Evolutionary conservation across 2,888 invertebrate species (phyloP).

Genomic region (Melanchra persicariae): DNA sequence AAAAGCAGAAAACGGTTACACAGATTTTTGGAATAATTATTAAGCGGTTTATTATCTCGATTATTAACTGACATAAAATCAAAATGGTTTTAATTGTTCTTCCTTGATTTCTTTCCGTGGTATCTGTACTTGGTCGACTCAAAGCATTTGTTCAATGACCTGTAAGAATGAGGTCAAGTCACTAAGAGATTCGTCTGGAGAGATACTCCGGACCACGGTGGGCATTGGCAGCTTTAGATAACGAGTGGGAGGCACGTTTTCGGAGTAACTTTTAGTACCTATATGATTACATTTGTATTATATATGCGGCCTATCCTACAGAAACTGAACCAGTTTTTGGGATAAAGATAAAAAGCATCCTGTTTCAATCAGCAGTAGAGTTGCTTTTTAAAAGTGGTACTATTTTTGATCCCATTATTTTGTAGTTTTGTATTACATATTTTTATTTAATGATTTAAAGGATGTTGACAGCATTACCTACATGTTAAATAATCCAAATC

Average conservation of each 20-base stretch:
- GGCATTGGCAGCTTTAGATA: constrained; percentile 40
- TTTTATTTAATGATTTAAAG: too few relatives aligned
- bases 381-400: too few relatives aligned
- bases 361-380: too few relatives aligned
- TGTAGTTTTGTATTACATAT: not conserved
- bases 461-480: too few relatives aligned
- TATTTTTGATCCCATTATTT: not conserved
- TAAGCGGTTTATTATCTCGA: constrained; percentile 2
- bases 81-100: constrained; percentile 46
- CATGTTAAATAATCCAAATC: too few relatives aligned
- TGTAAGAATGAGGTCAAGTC: constrained; percentile 50
- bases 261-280: constrained; percentile 4
- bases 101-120: constrained; percentile 20
- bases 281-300: too few relatives aligned
- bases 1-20: not conserved
- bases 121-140: constrained; percentile 8
- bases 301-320: too few relatives aligned
- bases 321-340: too few relatives aligned
- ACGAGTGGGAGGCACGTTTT: constrained; percentile 18
- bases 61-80: constrained; percentile 33
- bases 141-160: constrained; percentile 46
- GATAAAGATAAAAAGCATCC: not conserved
- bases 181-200: constrained; percentile 47
- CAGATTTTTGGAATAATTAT: not conserved
- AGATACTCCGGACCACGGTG: constrained; percentile 38